Evolutionary conservation across 2,113 vertebrate genomes (phyloP), one percentile per base, ranked within the genome.

Genomic region (Ceratotherium simum): DNA sequence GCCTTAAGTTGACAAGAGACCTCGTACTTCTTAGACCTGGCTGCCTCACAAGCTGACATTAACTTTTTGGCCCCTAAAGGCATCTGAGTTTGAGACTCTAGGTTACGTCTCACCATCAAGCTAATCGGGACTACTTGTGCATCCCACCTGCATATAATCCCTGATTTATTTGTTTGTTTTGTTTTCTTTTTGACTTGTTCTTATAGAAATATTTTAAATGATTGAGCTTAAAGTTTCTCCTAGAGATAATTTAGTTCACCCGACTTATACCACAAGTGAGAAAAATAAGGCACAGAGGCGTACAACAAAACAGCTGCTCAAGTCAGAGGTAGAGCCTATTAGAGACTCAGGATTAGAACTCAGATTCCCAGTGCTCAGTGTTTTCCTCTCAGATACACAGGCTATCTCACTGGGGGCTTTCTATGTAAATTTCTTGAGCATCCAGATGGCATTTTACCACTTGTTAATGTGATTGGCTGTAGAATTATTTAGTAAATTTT

Each of bases 401-500:
- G 11, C 29, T 69, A 62, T 25, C 23, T 95, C 5, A 11, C 65
- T 88, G 39, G 18, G 79, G 48, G n/a, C 29, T 95, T 88, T 73
- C 27, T 46, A 46, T 73, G 56, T 25, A 69, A 73, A 86, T 48
- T 85, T 89, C 25, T 56, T 88, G 64, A 89, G n/a, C 20, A 31
- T 33, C 36, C 42, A 64, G 69, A 46, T 11, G 89, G 42, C 20
- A 73, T 73, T 93, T 95, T 64, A 82, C 14, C 23, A 27, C 14
- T 79, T 67, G 8, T 67, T 89, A 75, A 62, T 73, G 58, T 73
- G 72, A 94, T 65, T 83, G 54, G 56, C 79, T 64, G 1, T 78
- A 87, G 33, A 78, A 58, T 83, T 72, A 65, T 83, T 90, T 95
- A 90, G 54, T 78, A 42, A 25, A 81, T 91, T 91, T 79, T 84